Evolutionary conservation across 92 coral and sea anemone genomes (phyloP), one percentile per base, ranked within the genome.

Genomic region (Actinernus sp.): DNA sequence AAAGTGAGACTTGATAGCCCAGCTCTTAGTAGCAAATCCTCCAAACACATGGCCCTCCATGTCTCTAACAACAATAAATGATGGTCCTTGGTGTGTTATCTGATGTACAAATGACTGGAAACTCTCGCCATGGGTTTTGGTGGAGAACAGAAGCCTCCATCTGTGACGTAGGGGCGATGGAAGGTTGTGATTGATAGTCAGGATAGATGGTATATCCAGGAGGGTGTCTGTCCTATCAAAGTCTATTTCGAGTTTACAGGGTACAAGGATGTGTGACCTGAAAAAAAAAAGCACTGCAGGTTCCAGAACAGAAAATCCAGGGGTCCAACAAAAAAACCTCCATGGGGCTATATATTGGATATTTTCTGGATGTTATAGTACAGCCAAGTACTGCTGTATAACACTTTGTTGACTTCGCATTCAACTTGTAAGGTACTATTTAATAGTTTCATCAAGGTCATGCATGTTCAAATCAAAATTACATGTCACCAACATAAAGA

Each of bases 11-110:
- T 83, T 93, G 60, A 93, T 65, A 12, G 83, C 45, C 98, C 98
- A 89, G 65, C 96, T 89, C 46, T 72, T 55, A 3, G 98, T 89
- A 2, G 98, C 98, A 71, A 93, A 93, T 22, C 98, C 98, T 46
- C 98, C 98, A 89, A 93, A 93, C 20, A 89, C 43, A 47, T 81
- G 79, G 10, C 98, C 96, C 41, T 76, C 84, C 19, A 65, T 64
- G 48, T 93, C 98, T 45, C 60, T 74, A 24, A 82, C 77, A 9
- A 89, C 55, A 17, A 93, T 49, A 3, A 89, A 8, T 6, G 88
- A 51, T 23, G 98, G 98, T 0, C 98, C 98, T 73, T 93, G 98
- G 60, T 93, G 88, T 16, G 61, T 61, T 6, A 93, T 90, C 63
- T 87, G 87, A 47, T 90, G 98, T 5, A 93, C 69, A 24, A 93